Conservation (phyloP, 1,140 invertebrate genomes). For the Meloidogyne exigua region DNA sequence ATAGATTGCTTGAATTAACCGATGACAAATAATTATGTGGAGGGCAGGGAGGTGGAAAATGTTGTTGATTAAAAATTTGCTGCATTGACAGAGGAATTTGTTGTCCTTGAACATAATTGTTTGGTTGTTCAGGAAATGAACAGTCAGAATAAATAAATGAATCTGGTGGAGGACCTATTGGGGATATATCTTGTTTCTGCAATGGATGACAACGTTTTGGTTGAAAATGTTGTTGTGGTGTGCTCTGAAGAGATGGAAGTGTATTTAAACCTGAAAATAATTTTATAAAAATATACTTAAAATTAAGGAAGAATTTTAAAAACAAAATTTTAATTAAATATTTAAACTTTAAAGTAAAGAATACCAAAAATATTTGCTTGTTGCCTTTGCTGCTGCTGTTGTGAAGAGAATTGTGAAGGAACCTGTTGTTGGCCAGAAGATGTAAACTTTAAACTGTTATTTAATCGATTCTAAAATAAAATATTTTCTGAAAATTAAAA, state of each 20-base stretch:
- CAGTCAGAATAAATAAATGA: neutral
- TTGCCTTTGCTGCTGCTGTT: neutral
- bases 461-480: neutral
- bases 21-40: conserved; percentile 5
- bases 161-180: neutral
- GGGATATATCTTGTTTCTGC: neutral
- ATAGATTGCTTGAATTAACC: neutral
- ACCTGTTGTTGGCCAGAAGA: neutral
- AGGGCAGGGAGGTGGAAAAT: neutral
- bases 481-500: neutral
- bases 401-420: neutral
- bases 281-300: neutral
- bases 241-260: neutral
- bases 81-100: neutral
- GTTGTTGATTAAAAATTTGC: conserved; percentile 10
- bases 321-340: too few species aligned
- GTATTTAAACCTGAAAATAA: neutral
- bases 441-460: neutral
- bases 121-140: neutral
- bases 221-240: neutral
- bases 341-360: too few species aligned
- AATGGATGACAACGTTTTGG: neutral
- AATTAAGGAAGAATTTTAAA: too few species aligned
- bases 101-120: conserved; percentile 4
- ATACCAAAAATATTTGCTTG: neutral